Evolutionary conservation across 2,888 invertebrate species (phyloP), one percentile per base, ranked within the genome.

Genomic region (Meta bourneti): DNA sequence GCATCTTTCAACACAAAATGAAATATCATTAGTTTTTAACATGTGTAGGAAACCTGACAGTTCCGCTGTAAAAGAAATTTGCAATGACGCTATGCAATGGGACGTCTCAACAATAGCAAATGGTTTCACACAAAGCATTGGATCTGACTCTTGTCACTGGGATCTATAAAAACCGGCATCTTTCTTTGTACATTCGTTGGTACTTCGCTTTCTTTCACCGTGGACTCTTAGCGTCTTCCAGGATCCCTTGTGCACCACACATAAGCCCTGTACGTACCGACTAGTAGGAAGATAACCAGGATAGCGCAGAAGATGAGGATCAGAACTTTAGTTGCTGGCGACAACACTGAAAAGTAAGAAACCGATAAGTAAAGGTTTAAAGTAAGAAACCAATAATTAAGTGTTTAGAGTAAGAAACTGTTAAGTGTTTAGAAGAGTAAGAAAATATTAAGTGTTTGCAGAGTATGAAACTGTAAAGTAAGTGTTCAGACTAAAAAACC

Each of bases 231-330:
- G 11, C 86, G 90, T 52, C 90, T 51, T 1, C 11, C 87, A 5
- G 82, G 69, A 7, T 87, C 87, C 61, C 82, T 91, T 9, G 82
- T 87, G 77, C 91, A 91, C 91, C 91, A 91, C 16, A 83, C 77
- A 51, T 91, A 91, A 48, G 87, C 83, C 78, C 87, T 70, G 78
- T 91, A 91, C 61, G 82, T 70, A 0, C 91, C 87, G 19, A 91
- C 82, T 9, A 87, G 11, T 52, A 87, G 54, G 87, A 91, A 91
- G 13, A 91, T 78, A 6, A 75, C 77, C 48, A 91, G 87, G 8
- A 91, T 74, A n/a, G 71, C 34, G 61, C 91, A 87, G 16, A 91
- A 87, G 69, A 91, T 87, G 52, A 87, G 70, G 16, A 91, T 77
- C 11, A 91, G 19, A 48, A 87, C 82, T 79, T 91, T 91, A 19